Evolutionary conservation across 2,888 invertebrate species (phyloP), one percentile per base, ranked within the genome.

Genomic region (Himalopsyche kuldschensis): DNA sequence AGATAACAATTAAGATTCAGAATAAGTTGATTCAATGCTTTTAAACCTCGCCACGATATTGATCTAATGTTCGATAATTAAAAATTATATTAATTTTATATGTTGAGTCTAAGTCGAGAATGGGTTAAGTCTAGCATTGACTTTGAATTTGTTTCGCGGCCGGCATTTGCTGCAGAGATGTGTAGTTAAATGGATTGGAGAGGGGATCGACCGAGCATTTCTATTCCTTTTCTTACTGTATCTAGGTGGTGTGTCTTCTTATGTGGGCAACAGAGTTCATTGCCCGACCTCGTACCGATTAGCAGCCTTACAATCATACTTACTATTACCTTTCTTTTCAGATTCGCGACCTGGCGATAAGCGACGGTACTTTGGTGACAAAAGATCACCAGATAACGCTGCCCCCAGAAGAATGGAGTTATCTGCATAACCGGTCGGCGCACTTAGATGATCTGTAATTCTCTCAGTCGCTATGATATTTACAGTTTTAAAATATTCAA

Each of bases 211-310:
- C 24, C 20, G 20, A 30, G 69, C 15, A 69, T 69, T 69, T 69
- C 69, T 69, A 69, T 27, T 69, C 30, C 69, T 11, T 69, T 69
- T 27, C 69, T 69, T 69, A 69, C 69, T 69, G 81, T 80, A 84
- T 84, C 84, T 84, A 84, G 84, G 84, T 82, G 81, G 84, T 55
- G 82, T 79, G 81, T 76, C 41, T 69, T 63, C n/a, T 83, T 86
- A 84, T 85, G 84, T 83, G 84, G 75, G 75, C 84, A 84, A 84
- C 82, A 85, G 84, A 86, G 86, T 86, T 86, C 86, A 82, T 81
- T 84, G 86, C 48, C 85, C 86, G 84, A 85, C 86, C 84, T 85
- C 84, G 84, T 80, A 69, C 69, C 30, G 69, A 69, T 69, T 69
- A 69, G 6, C 30, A 69, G 69, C 20, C 24, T 69, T 69, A 30